A percentile compares a stretch with the other conserved stretches of the same genome.
Evolutionary conservation across 2,797 vertebrate genomes (phyloP).

Genomic region (Helarctos malayanus): DNA sequence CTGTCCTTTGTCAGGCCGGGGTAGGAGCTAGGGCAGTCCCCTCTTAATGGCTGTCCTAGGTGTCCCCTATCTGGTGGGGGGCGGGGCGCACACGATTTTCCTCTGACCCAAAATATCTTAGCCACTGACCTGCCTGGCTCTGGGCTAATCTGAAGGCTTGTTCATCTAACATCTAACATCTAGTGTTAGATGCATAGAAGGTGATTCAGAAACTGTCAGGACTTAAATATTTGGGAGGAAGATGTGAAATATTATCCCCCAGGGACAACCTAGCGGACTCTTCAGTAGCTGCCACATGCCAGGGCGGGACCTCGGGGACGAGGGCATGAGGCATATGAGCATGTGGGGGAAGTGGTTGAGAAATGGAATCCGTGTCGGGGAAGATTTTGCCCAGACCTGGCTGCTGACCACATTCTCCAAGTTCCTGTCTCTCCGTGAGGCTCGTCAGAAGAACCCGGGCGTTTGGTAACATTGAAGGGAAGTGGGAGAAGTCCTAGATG

Average conservation of each 20-base stretch:
- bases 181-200: neutral
- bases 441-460: neutral
- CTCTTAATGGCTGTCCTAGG: too few species aligned
- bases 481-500: neutral
- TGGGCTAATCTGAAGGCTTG: neutral
- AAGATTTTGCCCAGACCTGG: neutral
- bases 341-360: neutral
- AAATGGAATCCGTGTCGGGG: neutral
- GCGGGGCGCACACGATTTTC: neutral
- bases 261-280: neutral
- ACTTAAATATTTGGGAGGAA: neutral
- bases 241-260: neutral
- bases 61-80: rapidly evolving
- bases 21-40: neutral
- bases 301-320: neutral
- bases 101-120: neutral
- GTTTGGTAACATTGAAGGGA: conserved; percentile 27
- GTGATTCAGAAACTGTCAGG: neutral
- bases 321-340: neutral
- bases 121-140: neutral
- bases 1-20: neutral
- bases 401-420: neutral
- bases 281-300: neutral
- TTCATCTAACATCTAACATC: too few species aligned
- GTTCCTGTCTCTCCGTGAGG: conserved; percentile 44